Evolutionary conservation across 2,113 vertebrate genomes (phyloP), one percentile per base, ranked within the genome.

Genomic region (Amphilophus citrinellus): DNA sequence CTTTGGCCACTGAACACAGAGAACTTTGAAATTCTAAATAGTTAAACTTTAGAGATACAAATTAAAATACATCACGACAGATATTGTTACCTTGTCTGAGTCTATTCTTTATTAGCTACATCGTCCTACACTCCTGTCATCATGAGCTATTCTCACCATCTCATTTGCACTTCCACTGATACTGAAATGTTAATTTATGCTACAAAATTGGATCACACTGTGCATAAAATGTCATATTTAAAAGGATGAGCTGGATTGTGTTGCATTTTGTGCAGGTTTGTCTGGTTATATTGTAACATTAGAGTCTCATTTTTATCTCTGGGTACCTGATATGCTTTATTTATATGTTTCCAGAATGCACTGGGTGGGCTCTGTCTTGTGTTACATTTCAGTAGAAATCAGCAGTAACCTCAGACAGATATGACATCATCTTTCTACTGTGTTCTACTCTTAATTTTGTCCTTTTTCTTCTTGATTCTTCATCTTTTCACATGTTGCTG

Each of bases 401-500:
- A 68, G 30, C 44, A 30, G 15, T 7, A 20, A 50, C 17, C 7
- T 71, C 24, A 53, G 27, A 53, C n/a, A 60, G n/a, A 59, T 24
- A 59, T 76, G 27, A 27, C 27, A 32, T 60, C 11, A 15, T 0
- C 1, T 7, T 13, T 57, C 58, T 30, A 18, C 13, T n/a, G 14
- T 14, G 5, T 7, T 50, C 44, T 47, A 14, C 13, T 14, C 11
- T 47, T 47, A 17, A 15, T 50, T 17, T 14, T 1, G 4, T 47
- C 63, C 57, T 87, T 63, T 80, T 80, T 75, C 61, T 76, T 85
- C 75, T 20, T 80, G 77, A 86, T 37, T 66, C 35, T 24, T 90
- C 83, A 37, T 84, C 57, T 76, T 14, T 61, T n/a, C 62, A 20
- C 37, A 5, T 57, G 73, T 59, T 77, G 35, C 75, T 2, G 22